Conservation (phyloP, 2,113 vertebrate species). For the Agelaius phoeniceus region DNA sequence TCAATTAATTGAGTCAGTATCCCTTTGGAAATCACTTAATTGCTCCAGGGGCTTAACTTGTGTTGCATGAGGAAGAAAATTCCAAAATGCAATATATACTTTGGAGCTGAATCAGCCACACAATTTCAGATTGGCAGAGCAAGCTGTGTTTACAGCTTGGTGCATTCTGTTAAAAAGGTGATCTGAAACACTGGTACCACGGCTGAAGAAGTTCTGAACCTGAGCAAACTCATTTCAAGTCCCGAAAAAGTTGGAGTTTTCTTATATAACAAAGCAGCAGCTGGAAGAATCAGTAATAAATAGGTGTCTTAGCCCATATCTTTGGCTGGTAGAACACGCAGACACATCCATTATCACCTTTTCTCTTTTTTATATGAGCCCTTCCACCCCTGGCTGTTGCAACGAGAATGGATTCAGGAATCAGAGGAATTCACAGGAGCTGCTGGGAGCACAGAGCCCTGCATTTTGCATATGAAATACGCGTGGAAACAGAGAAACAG, state of each 20-base stretch:
- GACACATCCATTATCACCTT: slow-evolving; percentile 26
- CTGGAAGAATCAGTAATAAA: slow-evolving; percentile 15
- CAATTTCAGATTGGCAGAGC: background rate
- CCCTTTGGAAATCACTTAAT: background rate
- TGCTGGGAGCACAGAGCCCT: background rate
- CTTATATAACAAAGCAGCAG: background rate
- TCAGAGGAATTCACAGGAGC: slow-evolving; percentile 23
- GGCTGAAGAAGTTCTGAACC: background rate
- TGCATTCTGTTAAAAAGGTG: background rate
- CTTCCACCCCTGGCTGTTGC: slow-evolving; percentile 40
- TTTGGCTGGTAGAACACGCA: background rate
- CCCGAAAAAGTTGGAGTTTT: background rate
- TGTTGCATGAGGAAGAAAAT: background rate
- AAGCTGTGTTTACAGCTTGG: background rate
- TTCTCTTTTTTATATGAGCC: background rate
- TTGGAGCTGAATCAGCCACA: background rate
- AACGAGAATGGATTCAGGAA: slow-evolving; percentile 30
- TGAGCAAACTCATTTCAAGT: background rate
- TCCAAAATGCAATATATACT: background rate
- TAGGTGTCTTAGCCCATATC: background rate
- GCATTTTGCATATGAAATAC: background rate
- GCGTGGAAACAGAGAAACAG: background rate
- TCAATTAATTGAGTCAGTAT: background rate
- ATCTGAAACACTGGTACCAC: background rate
- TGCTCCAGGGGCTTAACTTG: background rate